phyloP scores from a whole-genome alignment of 37 sponge, comb jelly and placozoan species.

The Ianthella basta region DNA sequence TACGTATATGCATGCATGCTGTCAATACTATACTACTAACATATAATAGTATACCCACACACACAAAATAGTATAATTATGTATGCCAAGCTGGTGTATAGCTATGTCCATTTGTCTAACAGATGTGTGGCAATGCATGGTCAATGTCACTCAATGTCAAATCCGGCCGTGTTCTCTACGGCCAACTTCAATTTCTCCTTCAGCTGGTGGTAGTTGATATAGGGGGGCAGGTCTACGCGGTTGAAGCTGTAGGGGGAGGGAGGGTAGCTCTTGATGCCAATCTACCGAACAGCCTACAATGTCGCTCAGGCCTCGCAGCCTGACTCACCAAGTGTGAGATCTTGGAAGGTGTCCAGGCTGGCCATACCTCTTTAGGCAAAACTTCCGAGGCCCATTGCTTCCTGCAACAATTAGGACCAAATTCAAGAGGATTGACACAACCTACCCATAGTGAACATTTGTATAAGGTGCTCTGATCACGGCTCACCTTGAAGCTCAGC shows the following conservation, averaged over 20 bases:
- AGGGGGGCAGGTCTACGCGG: conserved; percentile 87
- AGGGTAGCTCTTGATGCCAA: neutral
- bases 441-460: too few species aligned
- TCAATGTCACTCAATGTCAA: conserved; percentile 50
- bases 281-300: too few species aligned
- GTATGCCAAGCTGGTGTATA: too few species aligned
- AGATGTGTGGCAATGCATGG: too few species aligned
- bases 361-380: conserved; percentile 89
- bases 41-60: too few species aligned
- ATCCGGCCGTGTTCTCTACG: conserved; percentile 90
- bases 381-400: conserved; percentile 93
- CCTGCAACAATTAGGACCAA: conserved; percentile 52
- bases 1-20: too few species aligned
- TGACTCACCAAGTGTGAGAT: conserved; percentile 95
- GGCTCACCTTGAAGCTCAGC: conserved; percentile 90
- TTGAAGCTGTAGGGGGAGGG: conserved; percentile 66
- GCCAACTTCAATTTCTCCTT: conserved; percentile 77
- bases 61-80: too few species aligned
- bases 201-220: conserved; percentile 75
- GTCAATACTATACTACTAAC: too few species aligned
- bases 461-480: too few species aligned
- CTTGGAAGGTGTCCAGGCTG: conserved; percentile 74
- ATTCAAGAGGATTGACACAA: too few species aligned
- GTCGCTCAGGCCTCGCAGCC: neutral
- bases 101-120: too few species aligned